These are phyloP conservation scores for Gambelia wislizenii DNA, from an alignment of 2,797 vertebrate species.

Conservation along the genomic window DNA sequence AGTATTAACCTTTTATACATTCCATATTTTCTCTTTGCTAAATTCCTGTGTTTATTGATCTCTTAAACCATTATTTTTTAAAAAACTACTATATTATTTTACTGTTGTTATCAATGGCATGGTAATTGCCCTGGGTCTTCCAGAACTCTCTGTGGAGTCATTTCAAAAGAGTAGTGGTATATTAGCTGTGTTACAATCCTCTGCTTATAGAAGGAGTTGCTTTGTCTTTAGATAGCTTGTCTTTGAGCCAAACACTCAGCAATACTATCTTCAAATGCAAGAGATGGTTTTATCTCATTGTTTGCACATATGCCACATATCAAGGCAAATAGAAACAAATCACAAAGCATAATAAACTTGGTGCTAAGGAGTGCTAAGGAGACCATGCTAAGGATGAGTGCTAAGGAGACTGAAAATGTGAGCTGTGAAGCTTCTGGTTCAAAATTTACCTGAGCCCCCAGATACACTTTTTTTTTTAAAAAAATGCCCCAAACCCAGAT, in stretches of 20 bases:
- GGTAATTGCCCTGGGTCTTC: not conserved
- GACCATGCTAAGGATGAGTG: not conserved
- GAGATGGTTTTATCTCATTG: not conserved
- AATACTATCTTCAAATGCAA: too few species aligned
- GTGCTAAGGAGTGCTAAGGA: not conserved
- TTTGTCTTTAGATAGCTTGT: not conserved
- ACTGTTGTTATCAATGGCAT: not conserved
- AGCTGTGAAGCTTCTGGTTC: not conserved
- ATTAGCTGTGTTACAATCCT: not conserved
- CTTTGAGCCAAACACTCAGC: not conserved
- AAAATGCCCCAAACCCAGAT: not conserved
- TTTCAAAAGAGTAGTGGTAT: not conserved
- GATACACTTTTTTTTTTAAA: not conserved
- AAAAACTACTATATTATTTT: not conserved
- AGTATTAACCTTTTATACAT: conserved; percentile 8
- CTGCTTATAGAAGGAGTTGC: not conserved
- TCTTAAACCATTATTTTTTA: not conserved
- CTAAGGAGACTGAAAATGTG: not conserved
- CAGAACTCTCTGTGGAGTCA: not conserved
- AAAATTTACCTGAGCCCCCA: not conserved
- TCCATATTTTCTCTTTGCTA: not conserved
- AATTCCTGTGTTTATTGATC: not conserved
- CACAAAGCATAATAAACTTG: too few species aligned
- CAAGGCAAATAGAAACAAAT: not conserved
- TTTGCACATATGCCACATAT: not conserved